phyloP scores from a whole-genome alignment of 2,888 invertebrate species.

The Labia minor region DNA sequence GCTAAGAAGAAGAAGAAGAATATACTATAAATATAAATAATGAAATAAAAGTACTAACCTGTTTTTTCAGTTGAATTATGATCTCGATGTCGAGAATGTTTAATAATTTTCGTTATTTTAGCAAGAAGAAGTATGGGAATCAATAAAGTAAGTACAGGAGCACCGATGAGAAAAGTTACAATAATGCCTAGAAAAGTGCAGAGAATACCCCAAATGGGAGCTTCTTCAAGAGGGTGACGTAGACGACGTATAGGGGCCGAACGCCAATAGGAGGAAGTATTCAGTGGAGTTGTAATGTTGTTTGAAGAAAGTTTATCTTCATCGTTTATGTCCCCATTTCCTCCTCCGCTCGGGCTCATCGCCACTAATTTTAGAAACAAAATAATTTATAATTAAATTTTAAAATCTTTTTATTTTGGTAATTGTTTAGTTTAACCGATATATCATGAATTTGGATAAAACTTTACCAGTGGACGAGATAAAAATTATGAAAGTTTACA shows the following conservation, averaged over 20 bases:
- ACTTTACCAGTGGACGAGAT: no score
- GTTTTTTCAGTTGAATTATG: background rate
- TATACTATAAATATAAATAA: no score
- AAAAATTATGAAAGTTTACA: no score
- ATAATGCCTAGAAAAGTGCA: constrained; percentile 34
- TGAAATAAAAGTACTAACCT: no score
- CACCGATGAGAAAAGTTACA: constrained; percentile 36
- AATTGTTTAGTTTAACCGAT: no score
- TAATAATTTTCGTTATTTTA: background rate
- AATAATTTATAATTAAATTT: no score
- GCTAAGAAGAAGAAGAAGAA: no score
- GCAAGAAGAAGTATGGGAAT: constrained; percentile 33
- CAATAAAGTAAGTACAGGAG: constrained; percentile 35
- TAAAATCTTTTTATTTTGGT: no score
- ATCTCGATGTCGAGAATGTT: background rate
- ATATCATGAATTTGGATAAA: no score
- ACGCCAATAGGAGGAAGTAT: constrained; percentile 30
- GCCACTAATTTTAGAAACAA: background rate
- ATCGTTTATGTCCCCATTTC: background rate
- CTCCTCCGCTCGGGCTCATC: background rate
- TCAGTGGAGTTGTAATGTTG: no score
- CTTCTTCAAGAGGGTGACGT: constrained; percentile 36
- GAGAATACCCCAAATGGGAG: constrained; percentile 33
- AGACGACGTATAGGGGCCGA: constrained; percentile 37
- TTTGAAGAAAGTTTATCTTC: background rate